Conservation (phyloP, 1,140 invertebrate species). For the Glossosoma conforme region DNA sequence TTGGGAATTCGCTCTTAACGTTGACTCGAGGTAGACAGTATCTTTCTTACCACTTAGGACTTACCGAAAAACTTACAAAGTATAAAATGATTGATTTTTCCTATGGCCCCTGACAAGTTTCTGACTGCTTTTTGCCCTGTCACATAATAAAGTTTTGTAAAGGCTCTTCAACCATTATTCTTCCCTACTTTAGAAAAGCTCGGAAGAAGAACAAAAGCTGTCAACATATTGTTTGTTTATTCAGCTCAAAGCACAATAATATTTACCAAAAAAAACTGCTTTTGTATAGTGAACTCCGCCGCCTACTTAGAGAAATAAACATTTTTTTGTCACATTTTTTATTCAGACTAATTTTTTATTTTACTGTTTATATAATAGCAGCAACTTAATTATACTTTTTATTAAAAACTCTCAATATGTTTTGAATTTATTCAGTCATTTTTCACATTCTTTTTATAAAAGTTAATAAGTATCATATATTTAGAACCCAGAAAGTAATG, state of each 20-base stretch:
- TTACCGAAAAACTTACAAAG: conserved; percentile 8
- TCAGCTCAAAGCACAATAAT: conserved; percentile 4
- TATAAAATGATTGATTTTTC: conserved; percentile 21
- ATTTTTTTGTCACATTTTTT: too few relatives aligned
- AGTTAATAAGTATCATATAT: too few relatives aligned
- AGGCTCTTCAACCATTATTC: conserved; percentile 13
- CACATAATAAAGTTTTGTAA: conserved; percentile 28
- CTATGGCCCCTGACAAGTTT: conserved; percentile 13
- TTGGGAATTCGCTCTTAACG: conserved; percentile 1
- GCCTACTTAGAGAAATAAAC: too few relatives aligned
- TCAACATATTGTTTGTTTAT: conserved; percentile 17
- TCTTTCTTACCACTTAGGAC: neutral
- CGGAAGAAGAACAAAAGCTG: conserved; percentile 7
- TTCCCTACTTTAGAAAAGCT: neutral
- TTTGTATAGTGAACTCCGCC: too few relatives aligned
- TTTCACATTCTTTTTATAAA: too few relatives aligned
- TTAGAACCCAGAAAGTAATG: too few relatives aligned
- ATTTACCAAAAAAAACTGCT: conserved; percentile 1
- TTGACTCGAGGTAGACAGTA: conserved; percentile 2
- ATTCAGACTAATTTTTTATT: too few relatives aligned
- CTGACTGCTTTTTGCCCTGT: conserved; percentile 8
- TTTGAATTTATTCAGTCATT: too few relatives aligned
- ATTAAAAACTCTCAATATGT: too few relatives aligned
- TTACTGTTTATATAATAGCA: too few relatives aligned
- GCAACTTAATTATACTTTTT: too few relatives aligned